Base-by-base conservation (phyloP, 2,797 vertebrate genomes). In the Amblyraja radiata region DNA sequence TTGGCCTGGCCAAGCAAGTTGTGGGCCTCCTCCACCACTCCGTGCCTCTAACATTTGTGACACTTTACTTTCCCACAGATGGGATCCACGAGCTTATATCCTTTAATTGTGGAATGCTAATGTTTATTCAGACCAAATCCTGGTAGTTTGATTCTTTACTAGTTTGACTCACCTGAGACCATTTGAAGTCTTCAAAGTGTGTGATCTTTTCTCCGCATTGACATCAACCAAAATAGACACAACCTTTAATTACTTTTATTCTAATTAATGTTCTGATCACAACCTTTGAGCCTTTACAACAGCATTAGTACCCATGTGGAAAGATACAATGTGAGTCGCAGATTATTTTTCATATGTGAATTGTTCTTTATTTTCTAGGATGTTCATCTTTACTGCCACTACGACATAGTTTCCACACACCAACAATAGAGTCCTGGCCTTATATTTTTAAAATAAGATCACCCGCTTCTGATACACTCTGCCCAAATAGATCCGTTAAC, bases 191-290 rank as follows among this genome's bases (percentile, higher is more conserved):
- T 88, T 88, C 63, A 88, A 65, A 88, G 84, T 65, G 0, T 68
- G 16, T 68, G 61, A 18, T 88, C n/a, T 32, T 36, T 88, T 88
- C 63, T 32, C 63, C 4, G n/a, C 84, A 88, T 9, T 68, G 54
- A 28, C 28, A 14, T 14, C 63, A 8, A 36, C 63, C 84, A 88
- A 68, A 88, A 88, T 88, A 25, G 65, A 65, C 63, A 21, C 65
- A 65, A 68, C 84, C 84, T 88, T 88, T 88, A 88, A 88, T 88
- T 68, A 88, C 68, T 65, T 68, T 18, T 32, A 32, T 68, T n/a
- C 84, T 88, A 88, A 88, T 88, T 88, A 88, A 88, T 88, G 61
- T 68, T 23, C 84, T 88, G 84, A 65, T 86, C n/a, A 3, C 1
- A 32, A 61, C 32, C 61, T 88, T 8, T 16, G 16, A 65, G 68